Percentiles rank a stretch among this genome's conserved stretches.
phyloP scores from a whole-genome alignment of 1,140 invertebrate species.

The Sarcophaga bullata region DNA sequence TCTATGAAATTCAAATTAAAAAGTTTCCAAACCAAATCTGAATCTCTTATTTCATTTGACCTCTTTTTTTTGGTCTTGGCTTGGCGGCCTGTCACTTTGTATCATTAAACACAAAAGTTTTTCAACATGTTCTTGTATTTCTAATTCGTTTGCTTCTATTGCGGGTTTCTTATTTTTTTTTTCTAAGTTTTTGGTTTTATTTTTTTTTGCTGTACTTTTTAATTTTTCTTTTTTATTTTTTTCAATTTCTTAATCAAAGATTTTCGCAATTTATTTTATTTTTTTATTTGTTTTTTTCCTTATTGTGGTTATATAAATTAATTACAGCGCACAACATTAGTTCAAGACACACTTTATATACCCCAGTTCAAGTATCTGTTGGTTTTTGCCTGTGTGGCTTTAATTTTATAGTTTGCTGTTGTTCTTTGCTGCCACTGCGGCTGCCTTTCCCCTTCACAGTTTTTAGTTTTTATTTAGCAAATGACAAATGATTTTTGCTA shows the following conservation, averaged over 20 bases:
- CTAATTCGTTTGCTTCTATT: background rate
- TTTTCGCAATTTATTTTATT: background rate
- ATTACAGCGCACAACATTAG: background rate
- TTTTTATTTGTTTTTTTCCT: background rate
- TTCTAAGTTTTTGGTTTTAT: background rate
- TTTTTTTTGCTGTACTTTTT: background rate
- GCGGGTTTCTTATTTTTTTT: background rate
- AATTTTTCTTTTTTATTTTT: background rate
- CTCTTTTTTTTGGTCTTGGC: background rate
- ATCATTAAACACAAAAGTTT: background rate
- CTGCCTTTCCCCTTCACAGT: background rate
- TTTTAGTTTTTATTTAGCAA: background rate
- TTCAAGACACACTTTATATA: background rate
- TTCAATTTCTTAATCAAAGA: constrained; percentile 10
- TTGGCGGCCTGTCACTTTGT: constrained; percentile 2
- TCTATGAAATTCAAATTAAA: background rate
- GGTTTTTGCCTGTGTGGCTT: background rate
- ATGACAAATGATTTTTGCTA: constrained; percentile 15
- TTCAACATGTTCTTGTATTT: constrained; percentile 10
- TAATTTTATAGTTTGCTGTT: background rate
- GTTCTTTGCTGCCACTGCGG: background rate
- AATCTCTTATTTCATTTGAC: constrained; percentile 8
- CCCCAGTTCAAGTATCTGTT: background rate
- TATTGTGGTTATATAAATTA: constrained; percentile 6
- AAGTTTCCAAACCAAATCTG: background rate